These are phyloP conservation scores for Nezara viridula DNA, from an alignment of 2,888 invertebrate genomes.

Conservation along the genomic window DNA sequence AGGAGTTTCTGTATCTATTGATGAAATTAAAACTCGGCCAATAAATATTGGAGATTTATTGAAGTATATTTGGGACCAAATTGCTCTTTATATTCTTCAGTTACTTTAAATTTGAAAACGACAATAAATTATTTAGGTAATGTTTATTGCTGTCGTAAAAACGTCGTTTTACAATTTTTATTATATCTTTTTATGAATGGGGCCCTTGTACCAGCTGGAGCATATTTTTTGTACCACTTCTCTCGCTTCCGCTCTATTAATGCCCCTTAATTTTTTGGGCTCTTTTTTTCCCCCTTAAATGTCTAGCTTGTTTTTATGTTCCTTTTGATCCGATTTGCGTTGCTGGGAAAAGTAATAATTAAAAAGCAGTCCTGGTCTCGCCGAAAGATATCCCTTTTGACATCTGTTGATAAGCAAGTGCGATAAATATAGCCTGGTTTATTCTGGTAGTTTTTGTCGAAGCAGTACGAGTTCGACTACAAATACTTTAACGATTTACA, in stretches of 20 bases:
- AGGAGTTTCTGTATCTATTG: too few species aligned
- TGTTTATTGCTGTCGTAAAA: background rate
- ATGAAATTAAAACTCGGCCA: too few species aligned
- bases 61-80: background rate
- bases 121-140: background rate
- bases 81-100: too few species aligned
- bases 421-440: background rate
- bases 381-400: background rate
- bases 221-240: background rate
- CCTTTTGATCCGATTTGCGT: constrained; percentile 6
- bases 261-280: background rate
- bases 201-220: background rate
- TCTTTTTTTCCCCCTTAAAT: background rate
- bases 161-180: background rate
- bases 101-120: background rate
- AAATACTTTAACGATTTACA: too few species aligned
- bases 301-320: background rate
- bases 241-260: constrained; percentile 11
- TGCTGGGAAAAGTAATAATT: background rate
- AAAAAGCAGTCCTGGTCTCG: background rate
- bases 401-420: background rate
- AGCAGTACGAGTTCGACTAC: too few species aligned
- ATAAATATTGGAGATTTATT: background rate
- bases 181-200: background rate
- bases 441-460: too few species aligned